These are phyloP conservation scores for Melanargia galathea DNA, from an alignment of 2,888 invertebrate species.

Conservation along the genomic window DNA sequence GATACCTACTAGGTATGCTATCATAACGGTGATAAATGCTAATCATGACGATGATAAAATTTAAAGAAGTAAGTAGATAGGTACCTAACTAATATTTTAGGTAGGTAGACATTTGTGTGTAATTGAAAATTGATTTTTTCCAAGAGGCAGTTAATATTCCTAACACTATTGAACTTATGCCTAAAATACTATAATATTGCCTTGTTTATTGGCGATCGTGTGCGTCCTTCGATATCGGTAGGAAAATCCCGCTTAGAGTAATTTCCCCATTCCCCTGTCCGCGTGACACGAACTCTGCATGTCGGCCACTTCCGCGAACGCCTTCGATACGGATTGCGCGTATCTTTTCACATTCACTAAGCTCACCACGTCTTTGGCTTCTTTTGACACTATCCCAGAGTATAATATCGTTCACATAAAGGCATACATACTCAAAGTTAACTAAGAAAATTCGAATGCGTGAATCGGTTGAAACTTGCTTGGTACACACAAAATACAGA, in stretches of 20 bases:
- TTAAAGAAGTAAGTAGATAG: too few species aligned
- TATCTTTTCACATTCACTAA: constrained; percentile 47
- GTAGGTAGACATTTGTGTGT: too few species aligned
- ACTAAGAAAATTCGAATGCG: too few species aligned
- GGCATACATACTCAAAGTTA: too few species aligned
- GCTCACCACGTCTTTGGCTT: constrained; percentile 2
- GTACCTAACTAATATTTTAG: too few species aligned
- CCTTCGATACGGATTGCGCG: constrained; percentile 60
- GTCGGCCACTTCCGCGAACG: constrained; percentile 62
- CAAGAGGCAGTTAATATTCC: background rate
- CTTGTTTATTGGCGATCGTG: background rate
- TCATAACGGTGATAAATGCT: too few species aligned
- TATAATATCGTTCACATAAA: background rate
- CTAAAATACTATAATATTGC: background rate
- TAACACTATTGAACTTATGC: background rate
- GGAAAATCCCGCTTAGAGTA: background rate
- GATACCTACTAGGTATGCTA: too few species aligned
- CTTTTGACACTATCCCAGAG: background rate
- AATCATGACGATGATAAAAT: too few species aligned
- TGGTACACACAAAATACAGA: too few species aligned
- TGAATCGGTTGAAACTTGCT: too few species aligned
- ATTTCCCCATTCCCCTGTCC: constrained; percentile 32
- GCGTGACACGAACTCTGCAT: constrained; percentile 47
- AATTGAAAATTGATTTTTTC: too few species aligned
- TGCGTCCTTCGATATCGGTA: background rate